phyloP scores from a whole-genome alignment of 2,888 invertebrate genomes.

The Imbricaverruca yamaguchii region DNA sequence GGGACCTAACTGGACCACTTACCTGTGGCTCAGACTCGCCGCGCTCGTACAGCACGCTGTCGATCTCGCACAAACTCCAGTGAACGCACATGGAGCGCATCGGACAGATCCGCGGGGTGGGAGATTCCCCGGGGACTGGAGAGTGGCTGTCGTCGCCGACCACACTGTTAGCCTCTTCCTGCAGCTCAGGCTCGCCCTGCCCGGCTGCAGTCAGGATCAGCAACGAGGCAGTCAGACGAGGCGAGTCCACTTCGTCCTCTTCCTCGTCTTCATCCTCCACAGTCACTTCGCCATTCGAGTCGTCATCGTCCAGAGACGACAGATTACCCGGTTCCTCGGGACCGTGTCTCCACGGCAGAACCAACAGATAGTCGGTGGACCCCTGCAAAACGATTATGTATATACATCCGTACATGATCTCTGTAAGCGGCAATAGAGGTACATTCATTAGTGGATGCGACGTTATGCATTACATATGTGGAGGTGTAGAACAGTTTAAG shows the following conservation, averaged over 20 bases:
- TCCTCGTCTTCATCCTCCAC: background rate
- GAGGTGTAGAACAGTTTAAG: no score
- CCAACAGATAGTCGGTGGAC: background rate
- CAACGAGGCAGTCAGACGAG: no score
- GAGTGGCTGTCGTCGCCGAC: background rate
- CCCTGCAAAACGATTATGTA: background rate
- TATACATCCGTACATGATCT: no score
- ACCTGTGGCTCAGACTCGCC: background rate
- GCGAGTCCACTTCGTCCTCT: background rate
- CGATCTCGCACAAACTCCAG: background rate
- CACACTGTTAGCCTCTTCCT: rapidly evolving
- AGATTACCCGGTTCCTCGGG: background rate
- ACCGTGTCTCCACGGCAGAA: background rate
- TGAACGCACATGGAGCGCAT: background rate
- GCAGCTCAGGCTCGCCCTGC: background rate
- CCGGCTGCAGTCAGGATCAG: background rate
- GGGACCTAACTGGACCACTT: background rate
- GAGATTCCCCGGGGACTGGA: no score
- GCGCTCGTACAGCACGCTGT: background rate
- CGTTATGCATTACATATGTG: no score
- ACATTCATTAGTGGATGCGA: no score
- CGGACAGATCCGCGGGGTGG: background rate
- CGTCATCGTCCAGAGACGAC: background rate
- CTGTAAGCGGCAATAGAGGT: no score
- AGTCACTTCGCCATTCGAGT: background rate